Conservation (phyloP, 2,797 vertebrate genomes). For the Takifugu ocellatus region DNA sequence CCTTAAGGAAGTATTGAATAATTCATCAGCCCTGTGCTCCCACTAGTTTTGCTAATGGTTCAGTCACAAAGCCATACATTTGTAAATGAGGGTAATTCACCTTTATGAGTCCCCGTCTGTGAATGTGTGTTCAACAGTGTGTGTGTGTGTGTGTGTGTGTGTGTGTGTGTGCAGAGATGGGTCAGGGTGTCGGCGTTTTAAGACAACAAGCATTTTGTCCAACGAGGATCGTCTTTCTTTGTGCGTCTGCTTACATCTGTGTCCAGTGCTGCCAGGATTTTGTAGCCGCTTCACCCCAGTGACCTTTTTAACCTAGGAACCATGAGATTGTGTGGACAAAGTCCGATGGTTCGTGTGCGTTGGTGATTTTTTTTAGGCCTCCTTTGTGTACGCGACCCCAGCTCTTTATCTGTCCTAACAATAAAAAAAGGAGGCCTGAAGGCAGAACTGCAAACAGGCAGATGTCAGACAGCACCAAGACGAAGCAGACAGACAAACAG, state of each 20-base stretch:
- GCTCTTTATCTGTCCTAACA: conserved; percentile 66
- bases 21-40: conserved; percentile 55
- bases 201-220: conserved; percentile 66
- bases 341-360: conserved; percentile 22
- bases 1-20: conserved; percentile 63
- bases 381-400: conserved; percentile 38
- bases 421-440: conserved; percentile 59
- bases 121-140: conserved; percentile 21
- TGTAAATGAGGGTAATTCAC: conserved; percentile 72
- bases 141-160: conserved; percentile 23
- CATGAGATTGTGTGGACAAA: conserved; percentile 37
- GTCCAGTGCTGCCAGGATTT: conserved; percentile 61
- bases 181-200: conserved; percentile 41
- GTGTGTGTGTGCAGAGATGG: conserved; percentile 31
- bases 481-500: conserved; percentile 27
- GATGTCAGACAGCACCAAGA: conserved; percentile 8
- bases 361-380: conserved; percentile 31
- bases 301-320: conserved; percentile 64
- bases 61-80: conserved; percentile 69
- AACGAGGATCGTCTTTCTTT: conserved; percentile 34
- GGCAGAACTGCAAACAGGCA: conserved; percentile 43
- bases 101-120: conserved; percentile 36
- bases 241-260: conserved; percentile 18
- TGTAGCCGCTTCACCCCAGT: conserved; percentile 60
- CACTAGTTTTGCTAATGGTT: conserved; percentile 53